These are phyloP conservation scores for Prosopocoilus inquinatus DNA, from an alignment of 2,888 invertebrate species.

Conservation along the genomic window DNA sequence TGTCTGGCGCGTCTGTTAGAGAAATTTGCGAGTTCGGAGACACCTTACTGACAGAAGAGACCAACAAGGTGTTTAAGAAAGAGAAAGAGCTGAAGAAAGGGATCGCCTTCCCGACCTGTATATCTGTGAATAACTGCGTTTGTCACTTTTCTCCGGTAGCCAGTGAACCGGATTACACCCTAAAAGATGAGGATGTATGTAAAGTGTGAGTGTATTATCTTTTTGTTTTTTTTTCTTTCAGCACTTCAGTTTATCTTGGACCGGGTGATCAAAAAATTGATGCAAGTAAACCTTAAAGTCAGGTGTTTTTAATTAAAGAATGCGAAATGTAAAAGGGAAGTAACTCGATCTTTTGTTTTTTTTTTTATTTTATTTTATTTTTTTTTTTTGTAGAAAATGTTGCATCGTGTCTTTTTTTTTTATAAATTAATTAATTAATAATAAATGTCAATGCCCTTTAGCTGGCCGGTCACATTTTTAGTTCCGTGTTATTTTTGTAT, in stretches of 20 bases:
- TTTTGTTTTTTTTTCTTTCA: background rate
- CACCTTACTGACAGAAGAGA: conserved; percentile 82
- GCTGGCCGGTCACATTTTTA: too few species aligned
- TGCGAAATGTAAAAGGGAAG: too few species aligned
- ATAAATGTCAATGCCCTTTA: too few species aligned
- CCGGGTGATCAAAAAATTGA: background rate
- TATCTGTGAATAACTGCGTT: conserved; percentile 98
- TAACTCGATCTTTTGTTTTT: too few species aligned
- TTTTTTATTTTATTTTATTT: too few species aligned
- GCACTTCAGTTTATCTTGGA: background rate
- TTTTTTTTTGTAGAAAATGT: too few species aligned
- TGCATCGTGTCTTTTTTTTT: too few species aligned
- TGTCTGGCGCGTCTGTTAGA: conserved; percentile 82
- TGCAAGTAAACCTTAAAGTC: too few species aligned
- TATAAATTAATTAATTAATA: too few species aligned
- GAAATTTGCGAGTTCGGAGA: conserved; percentile 94
- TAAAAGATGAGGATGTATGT: conserved; percentile 91
- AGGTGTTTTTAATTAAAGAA: too few species aligned
- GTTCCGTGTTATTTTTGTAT: too few species aligned
- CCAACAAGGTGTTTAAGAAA: conserved; percentile 95
- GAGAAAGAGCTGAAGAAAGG: conserved; percentile 98
- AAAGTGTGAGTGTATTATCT: conserved; percentile 80
- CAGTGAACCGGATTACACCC: conserved; percentile 81
- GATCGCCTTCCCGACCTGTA: conserved; percentile 97
- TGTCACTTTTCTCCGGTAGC: conserved; percentile 97